Evolutionary conservation across 2,113 vertebrate species (phyloP), one percentile per base, ranked within the genome.

Genomic region (Tilapia sparmanii): DNA sequence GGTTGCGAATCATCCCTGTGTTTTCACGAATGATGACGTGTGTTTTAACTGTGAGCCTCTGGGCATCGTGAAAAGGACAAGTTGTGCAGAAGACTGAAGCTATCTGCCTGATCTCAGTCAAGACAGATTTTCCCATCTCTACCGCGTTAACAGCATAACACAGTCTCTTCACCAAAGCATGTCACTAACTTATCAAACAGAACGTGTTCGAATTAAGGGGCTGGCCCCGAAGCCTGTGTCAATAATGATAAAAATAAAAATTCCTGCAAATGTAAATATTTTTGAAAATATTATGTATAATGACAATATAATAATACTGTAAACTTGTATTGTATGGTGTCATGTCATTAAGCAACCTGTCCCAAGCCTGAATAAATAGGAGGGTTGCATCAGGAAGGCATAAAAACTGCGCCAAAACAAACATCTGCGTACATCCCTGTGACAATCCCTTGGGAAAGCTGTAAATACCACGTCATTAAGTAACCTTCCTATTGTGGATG

Each of bases 161-260:
- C 68, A 29, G 68, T 73, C 68, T 10, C 42, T 47, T 76, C 6
- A 47, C 40, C 42, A 47, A 11, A 76, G 68, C 42, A 26, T 18
- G 38, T 45, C n/a, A 45, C 15, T 45, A 29, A 76, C 24, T 47
- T 47, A 71, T 71, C 35, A 40, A 22, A 68, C 35, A 68, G 63
- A 18, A 45, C 1, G 0, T n/a, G 33, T 1, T 66, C 0, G 6
- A 2, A 66, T 66, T 66, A 2, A 26, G 40, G 68, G 22, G 29
- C 13, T 24, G 13, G 1, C 13, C 22, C 35, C 1, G 2, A 31
- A 71, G n/a, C 13, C 38, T 73, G 66, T 26, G 22, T 18, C 38
- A 45, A 10, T 35, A 63, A 35, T 35, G 10, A 73, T 45, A 0
- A 42, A 42, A 63, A 73, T 24, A 45, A 26, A 24, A 18, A 45